These are phyloP conservation scores for Pagetopsis macropterus DNA, from an alignment of 2,797 vertebrate genomes.

Conservation along the genomic window DNA sequence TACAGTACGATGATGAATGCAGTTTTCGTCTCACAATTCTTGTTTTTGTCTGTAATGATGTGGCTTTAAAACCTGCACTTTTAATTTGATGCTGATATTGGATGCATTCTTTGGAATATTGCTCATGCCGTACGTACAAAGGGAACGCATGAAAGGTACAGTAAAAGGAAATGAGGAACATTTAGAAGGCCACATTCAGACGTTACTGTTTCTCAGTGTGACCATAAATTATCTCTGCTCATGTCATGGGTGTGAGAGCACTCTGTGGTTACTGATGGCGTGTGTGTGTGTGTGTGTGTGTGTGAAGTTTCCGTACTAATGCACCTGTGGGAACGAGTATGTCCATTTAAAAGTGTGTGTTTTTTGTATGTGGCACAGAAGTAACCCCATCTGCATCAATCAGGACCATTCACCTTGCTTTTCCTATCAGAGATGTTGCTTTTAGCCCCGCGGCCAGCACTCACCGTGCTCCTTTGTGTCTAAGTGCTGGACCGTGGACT, in stretches of 20 bases:
- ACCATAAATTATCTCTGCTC: conserved; percentile 7
- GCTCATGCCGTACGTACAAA: background rate
- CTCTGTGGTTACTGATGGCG: conserved; percentile 33
- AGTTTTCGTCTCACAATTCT: conserved; percentile 4
- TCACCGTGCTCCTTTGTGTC: conserved; percentile 55
- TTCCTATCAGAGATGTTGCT: conserved; percentile 58
- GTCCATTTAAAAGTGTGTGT: conserved; percentile 23
- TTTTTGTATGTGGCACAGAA: conserved; percentile 11
- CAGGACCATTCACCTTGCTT: conserved; percentile 41
- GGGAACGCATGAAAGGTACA: background rate
- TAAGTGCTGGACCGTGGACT: conserved; percentile 56
- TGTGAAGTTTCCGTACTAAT: conserved; percentile 13
- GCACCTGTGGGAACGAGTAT: conserved; percentile 29
- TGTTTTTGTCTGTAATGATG: background rate
- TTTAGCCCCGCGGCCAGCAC: conserved; percentile 56
- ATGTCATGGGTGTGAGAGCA: conserved; percentile 9
- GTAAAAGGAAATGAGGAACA: background rate
- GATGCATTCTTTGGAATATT: background rate
- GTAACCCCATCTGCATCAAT: conserved; percentile 39
- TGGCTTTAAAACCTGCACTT: background rate
- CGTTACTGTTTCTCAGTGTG: background rate
- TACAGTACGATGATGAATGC: conserved; percentile 10
- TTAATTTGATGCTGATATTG: conserved; percentile 19
- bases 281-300: conserved; percentile 1
- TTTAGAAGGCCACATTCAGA: background rate